Base-by-base conservation (phyloP, 2,888 invertebrate species). In the Craniophora ligustri region DNA sequence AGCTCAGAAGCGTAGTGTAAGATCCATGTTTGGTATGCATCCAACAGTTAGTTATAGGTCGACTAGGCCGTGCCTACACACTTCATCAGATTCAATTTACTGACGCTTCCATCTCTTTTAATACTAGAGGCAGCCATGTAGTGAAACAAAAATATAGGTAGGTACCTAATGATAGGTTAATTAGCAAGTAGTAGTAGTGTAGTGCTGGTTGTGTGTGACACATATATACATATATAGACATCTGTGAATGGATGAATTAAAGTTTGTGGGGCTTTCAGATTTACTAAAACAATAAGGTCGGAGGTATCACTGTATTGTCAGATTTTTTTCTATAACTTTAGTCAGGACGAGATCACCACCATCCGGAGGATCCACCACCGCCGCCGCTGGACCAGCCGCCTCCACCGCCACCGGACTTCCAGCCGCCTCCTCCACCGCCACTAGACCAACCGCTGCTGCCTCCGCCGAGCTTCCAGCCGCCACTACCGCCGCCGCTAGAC, bases 271-370 rank as follows among this genome's bases (percentile, higher is more conserved):
- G 19, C 31, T 14, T n/a, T 44, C 1, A 6, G 28, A 30, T 26
- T 36, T 31, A 76, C 50, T 53, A 68, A 75, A 77, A 69, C 45
- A 53, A 48, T n/a, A 13, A 53, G n/a, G 31, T 73, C 59, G 65
- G 79, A 85, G 82, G 84, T 86, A 87, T 85, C 81, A 82, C 77
- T 88, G 77, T 89, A 87, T 86, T 88, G 77, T 80, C 70, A 53
- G 55, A 71, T 79, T 78, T 84, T 79, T 76, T 73, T 74, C 79
- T 85, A 81, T 64, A 44, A 48, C 50, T 23, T 44, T 38, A 60
- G 48, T 62, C 31, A 40, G 48, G 36, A 34, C 40, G 61, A 67
- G 57, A 79, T 89, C 85, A 90, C 88, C 89, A 90, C 90, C 90
- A 88, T 71, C 89, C 88, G 50, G 85, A 85, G 30, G 81, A 39